These are phyloP conservation scores for Oceanodroma leucorhoa DNA, from an alignment of 2,797 vertebrate genomes.

Conservation along the genomic window DNA sequence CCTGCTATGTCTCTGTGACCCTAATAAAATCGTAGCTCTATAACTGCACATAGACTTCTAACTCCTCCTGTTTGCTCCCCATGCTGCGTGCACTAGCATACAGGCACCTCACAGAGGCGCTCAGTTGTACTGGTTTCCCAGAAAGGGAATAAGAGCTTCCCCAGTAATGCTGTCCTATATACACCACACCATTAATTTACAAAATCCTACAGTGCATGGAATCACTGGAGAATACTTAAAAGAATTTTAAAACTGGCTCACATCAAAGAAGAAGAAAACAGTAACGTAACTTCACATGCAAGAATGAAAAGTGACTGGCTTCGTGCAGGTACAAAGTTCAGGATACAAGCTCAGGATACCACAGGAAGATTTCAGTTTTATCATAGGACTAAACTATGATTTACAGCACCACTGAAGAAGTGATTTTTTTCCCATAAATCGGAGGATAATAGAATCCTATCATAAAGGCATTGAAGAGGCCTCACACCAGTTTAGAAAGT, in stretches of 20 bases:
- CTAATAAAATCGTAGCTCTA: not conserved
- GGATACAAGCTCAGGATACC: not conserved
- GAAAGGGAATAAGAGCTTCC: not conserved
- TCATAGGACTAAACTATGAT: not conserved
- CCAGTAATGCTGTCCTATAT: not conserved
- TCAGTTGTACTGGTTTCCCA: not conserved
- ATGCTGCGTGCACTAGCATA: rapidly evolving
- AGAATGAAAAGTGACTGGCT: not conserved
- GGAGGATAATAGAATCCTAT: not conserved
- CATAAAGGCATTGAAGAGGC: not conserved
- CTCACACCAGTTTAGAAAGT: not conserved
- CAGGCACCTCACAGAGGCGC: not conserved
- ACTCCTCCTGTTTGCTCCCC: not conserved
- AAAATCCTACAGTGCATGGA: not conserved
- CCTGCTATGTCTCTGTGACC: not conserved
- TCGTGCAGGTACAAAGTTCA: not conserved
- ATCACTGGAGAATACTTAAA: not conserved
- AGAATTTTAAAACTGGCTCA: not conserved
- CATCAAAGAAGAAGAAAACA: not conserved
- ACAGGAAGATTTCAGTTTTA: not conserved
- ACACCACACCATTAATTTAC: not conserved
- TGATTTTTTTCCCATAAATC: not conserved
- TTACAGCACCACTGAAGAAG: not conserved
- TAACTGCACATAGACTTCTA: not conserved
- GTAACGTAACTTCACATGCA: not conserved